These are phyloP conservation scores for Nibea coibor DNA, from an alignment of 2,113 vertebrate genomes.

Conservation along the genomic window DNA sequence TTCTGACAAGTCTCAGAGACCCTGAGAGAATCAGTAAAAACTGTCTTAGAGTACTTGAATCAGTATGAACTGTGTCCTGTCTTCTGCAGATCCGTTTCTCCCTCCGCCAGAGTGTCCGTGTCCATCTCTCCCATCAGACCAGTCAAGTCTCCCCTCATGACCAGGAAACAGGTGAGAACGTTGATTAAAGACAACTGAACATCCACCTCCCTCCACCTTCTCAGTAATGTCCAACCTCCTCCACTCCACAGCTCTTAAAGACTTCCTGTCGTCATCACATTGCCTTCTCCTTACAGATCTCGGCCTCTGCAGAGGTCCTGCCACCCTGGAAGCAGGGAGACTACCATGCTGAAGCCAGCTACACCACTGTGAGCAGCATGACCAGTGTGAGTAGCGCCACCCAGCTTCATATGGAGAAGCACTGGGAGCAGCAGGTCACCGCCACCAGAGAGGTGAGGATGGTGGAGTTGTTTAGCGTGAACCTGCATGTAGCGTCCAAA, in stretches of 20 bases:
- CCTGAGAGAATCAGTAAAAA: too few relatives aligned
- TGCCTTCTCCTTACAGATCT: conserved; percentile 32
- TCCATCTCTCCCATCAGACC: conserved; percentile 94
- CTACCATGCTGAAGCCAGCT: conserved; percentile 85
- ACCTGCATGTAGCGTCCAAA: neutral
- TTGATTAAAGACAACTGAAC: neutral
- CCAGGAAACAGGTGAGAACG: conserved; percentile 84
- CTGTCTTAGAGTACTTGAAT: too few relatives aligned
- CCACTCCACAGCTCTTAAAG: neutral
- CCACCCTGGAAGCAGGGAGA: conserved; percentile 96
- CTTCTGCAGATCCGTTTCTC: conserved; percentile 89
- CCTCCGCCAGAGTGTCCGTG: conserved; percentile 89
- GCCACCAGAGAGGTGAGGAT: conserved; percentile 80
- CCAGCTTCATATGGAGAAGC: conserved; percentile 87
- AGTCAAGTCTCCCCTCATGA: conserved; percentile 91
- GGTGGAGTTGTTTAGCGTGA: neutral
- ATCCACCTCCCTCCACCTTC: too few relatives aligned
- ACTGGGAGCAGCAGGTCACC: conserved; percentile 85
- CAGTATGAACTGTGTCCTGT: too few relatives aligned
- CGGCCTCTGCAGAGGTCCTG: conserved; percentile 85
- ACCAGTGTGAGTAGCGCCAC: conserved; percentile 78
- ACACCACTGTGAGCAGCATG: conserved; percentile 83
- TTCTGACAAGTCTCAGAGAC: too few relatives aligned
- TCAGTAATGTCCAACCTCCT: neutral
- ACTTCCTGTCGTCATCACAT: neutral